Evolutionary conservation across 2,888 invertebrate species (phyloP).

Genomic region (Drosophila rubida): DNA sequence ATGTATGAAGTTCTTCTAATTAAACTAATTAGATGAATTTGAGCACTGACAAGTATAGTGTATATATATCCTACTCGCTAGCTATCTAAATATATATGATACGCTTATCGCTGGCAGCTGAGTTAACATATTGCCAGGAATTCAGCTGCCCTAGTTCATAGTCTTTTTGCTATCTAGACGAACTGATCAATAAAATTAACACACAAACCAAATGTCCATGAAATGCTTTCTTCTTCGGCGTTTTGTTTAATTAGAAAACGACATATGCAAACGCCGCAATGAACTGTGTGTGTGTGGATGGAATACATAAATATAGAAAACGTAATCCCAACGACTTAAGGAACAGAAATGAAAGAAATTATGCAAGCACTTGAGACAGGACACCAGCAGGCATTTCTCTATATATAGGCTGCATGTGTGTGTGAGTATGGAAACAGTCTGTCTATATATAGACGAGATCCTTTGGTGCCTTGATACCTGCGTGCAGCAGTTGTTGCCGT

Average conservation of each 20-base stretch:
- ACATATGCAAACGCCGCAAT: slow-evolving; percentile 66
- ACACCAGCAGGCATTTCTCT: slow-evolving; percentile 36
- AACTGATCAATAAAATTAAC: slow-evolving; percentile 41
- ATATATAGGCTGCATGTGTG: neutral
- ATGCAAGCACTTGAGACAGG: slow-evolving; percentile 70
- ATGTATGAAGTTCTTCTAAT: slow-evolving; percentile 5
- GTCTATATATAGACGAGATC: slow-evolving; percentile 39
- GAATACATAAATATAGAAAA: slow-evolving; percentile 56
- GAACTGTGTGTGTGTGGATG: slow-evolving; percentile 30
- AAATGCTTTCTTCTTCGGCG: slow-evolving; percentile 9
- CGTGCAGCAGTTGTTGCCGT: slow-evolving; percentile 44
- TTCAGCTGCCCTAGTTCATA: slow-evolving; percentile 13
- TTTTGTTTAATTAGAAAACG: slow-evolving; percentile 73
- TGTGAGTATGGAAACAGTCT: slow-evolving; percentile 17
- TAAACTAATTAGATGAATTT: slow-evolving; percentile 24
- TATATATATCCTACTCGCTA: slow-evolving; percentile 7
- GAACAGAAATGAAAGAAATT: slow-evolving; percentile 55
- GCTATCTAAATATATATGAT: slow-evolving; percentile 27
- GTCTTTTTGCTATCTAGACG: slow-evolving; percentile 26
- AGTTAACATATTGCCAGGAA: slow-evolving; percentile 1
- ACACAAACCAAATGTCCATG: slow-evolving; percentile 43
- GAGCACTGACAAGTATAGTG: too few relatives aligned
- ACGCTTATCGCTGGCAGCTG: slow-evolving; percentile 56
- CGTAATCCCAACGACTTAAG: slow-evolving; percentile 62
- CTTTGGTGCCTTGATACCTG: slow-evolving; percentile 46